phyloP scores from a whole-genome alignment of 2,113 vertebrate species.

The Engraulis encrasicolus region DNA sequence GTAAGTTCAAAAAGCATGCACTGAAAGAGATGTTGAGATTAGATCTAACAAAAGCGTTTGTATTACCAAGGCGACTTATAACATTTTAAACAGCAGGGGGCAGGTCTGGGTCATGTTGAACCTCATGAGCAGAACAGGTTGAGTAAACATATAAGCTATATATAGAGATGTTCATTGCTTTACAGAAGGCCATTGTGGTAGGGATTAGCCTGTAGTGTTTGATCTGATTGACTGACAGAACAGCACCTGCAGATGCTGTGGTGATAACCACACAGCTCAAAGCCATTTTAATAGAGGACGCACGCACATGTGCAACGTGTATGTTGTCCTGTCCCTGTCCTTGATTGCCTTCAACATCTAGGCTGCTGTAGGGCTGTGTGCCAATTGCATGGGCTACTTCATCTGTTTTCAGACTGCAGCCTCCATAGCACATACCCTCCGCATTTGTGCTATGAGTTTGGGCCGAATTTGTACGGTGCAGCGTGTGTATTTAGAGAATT shows the following conservation, averaged over 20 bases:
- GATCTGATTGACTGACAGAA: neutral
- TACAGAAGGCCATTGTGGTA: neutral
- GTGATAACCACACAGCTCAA: neutral
- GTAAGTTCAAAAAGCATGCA: neutral
- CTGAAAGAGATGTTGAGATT: neutral
- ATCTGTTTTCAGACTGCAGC: neutral
- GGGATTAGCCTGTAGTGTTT: neutral
- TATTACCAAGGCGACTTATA: neutral
- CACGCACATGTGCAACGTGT: neutral
- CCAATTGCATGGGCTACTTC: neutral
- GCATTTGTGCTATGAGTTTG: too few species aligned
- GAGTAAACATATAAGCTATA: neutral
- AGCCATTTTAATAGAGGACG: neutral
- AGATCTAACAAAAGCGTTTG: neutral
- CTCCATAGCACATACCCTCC: neutral
- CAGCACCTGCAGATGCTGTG: neutral
- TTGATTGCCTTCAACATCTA: neutral
- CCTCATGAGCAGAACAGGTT: neutral
- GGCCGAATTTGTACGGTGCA: too few species aligned
- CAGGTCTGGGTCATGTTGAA: neutral
- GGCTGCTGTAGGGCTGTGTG: neutral
- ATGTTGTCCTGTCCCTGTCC: neutral
- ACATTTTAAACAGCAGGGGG: neutral
- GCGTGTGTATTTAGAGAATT: too few species aligned
- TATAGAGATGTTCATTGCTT: neutral